Evolutionary conservation across 92 coral and sea anemone species (phyloP), one percentile per base, ranked within the genome.

Genomic region (Montipora capitata): DNA sequence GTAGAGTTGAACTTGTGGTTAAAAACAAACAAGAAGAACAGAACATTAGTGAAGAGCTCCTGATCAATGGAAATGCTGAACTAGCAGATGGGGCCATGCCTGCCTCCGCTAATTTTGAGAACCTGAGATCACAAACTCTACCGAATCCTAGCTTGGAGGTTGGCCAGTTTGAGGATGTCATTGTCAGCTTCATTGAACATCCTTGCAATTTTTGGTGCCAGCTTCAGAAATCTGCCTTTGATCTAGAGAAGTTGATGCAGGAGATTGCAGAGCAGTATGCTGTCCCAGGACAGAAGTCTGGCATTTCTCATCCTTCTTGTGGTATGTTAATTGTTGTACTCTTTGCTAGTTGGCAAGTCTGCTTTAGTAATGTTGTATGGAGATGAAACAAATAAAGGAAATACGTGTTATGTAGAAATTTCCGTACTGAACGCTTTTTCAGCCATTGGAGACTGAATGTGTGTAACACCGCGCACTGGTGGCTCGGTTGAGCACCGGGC

Each of bases 151-250:
- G 74, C 40, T 71, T 94, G 61, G 82, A 83, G 18, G 67, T 94
- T 56, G 98, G 98, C 20, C 93, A 83, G 42, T 97, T 96, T 81
- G 96, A 94, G 78, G 99, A 97, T 90, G 93, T 97, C 58, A 74
- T 92, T 66, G 96, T 97, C 11, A 92, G 94, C 43, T 91, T 94
- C 76, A 86, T 87, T 71, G 98, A 97, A 16, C 88, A 92, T 76
- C 99, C 98, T 18, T 94, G 91, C 20, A 74, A 76, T 70, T 97
- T 97, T 81, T 97, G 99, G 99, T 97, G 99, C 78, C 99, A 97
- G 86, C 90, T 96, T 44, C 65, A 72, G 38, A 90, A 91, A 63
- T 90, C 94, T 58, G 66, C 74, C 3, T 77, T 79, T 18, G 94
- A 97, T 20, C 96, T 97, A 44, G 97, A 96, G 18, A 45, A 80